Evolutionary conservation across 2,113 vertebrate genomes (phyloP).

Genomic region (Mus pahari): DNA sequence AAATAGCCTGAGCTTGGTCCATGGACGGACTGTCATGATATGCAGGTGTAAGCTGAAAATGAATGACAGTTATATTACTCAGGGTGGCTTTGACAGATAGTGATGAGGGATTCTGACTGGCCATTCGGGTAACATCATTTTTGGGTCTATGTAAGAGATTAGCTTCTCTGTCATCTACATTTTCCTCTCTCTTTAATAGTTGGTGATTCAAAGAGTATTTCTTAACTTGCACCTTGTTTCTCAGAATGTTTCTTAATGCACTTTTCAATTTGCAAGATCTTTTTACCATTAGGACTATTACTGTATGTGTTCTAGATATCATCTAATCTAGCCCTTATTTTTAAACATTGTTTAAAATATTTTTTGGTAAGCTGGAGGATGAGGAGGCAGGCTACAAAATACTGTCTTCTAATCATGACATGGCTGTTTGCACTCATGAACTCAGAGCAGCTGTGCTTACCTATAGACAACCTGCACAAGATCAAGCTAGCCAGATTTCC

Average conservation of each 20-base stretch:
- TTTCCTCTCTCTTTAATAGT: background rate
- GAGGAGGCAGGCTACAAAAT: background rate
- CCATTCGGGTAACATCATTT: constrained; percentile 24
- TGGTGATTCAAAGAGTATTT: constrained; percentile 40
- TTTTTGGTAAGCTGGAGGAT: background rate
- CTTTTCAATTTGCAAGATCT: constrained; percentile 45
- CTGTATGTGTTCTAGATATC: background rate
- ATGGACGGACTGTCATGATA: background rate
- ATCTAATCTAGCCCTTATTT: background rate
- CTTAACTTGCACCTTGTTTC: constrained; percentile 42
- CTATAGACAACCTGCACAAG: background rate
- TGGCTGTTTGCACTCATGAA: background rate
- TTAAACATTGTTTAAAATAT: constrained; percentile 6
- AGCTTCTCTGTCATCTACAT: background rate
- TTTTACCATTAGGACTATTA: constrained; percentile 10
- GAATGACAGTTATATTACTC: background rate
- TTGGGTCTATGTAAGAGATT: constrained; percentile 12
- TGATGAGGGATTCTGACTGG: background rate
- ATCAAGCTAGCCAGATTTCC: background rate
- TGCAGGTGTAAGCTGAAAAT: constrained; percentile 19
- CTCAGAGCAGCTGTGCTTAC: background rate
- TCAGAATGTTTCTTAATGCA: background rate
- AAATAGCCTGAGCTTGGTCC: background rate
- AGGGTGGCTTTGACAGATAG: background rate
- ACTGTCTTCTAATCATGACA: too few relatives aligned